Evolutionary conservation across 1,140 invertebrate species (phyloP), one percentile per base, ranked within the genome.

Genomic region (Choristoneura fumiferana): DNA sequence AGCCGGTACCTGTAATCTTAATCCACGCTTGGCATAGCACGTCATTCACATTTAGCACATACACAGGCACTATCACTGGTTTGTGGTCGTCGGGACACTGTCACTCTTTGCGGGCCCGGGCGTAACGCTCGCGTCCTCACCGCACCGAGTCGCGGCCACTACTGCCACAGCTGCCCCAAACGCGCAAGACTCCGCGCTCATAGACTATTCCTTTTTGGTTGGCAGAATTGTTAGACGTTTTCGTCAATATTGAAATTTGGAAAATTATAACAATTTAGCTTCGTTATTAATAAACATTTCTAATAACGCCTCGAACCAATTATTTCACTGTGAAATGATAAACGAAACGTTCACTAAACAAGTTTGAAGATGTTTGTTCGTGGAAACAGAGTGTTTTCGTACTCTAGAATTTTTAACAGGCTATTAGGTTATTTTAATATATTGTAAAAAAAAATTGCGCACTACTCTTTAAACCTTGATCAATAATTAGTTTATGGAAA

Each of bases 141-240:
- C 70, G 60, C 53, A 58, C 75, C 57, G 59, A 73, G 64, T 75
- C 66, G 56, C 57, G 62, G 52, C n/a, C 15, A 45, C 14, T 49
- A 29, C 22, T 18, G 43, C 10, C 43, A 22, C 43, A 22, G 9
- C 43, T n/a, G n/a, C 17, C 9, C 18, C 12, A 66, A 67, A 69
- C 74, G 84, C 84, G 82, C 84, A 85, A 78, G 76, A 67, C 82
- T 75, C 71, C 68, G n/a, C 43, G 45, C 70, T 74, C 77, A 75
- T 63, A 79, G 68, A 76, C 53, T 71, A 69, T 69, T 73, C 63
- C 57, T 63, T 62, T 67, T 67, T 57, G 63, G 63, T 67, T 70
- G 72, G 63, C 67, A 73, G 71, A 74, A 72, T 69, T 72, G 71
- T 70, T 69, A 72, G 67, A 70, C 64, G 69, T 69, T 67, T 66